These are phyloP conservation scores for Mormoops blainvillei DNA, from an alignment of 2,113 vertebrate genomes.

Conservation along the genomic window DNA sequence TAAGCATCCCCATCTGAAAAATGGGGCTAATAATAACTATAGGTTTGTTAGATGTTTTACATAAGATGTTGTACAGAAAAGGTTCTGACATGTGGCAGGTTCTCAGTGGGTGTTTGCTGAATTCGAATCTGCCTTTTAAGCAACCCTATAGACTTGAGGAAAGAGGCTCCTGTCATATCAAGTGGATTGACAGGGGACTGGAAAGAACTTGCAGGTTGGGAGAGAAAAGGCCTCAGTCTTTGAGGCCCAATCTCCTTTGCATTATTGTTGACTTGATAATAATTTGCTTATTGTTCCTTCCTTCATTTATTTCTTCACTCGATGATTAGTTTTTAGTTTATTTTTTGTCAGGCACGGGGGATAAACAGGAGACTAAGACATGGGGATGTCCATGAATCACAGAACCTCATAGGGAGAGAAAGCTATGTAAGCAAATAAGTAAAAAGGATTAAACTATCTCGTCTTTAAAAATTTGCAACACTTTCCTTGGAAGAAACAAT, in stretches of 20 bases:
- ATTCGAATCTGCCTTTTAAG: constrained; percentile 6
- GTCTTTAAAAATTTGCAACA: background rate
- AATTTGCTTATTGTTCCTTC: background rate
- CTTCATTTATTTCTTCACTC: background rate
- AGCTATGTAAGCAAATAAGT: background rate
- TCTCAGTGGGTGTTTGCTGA: background rate
- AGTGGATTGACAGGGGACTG: background rate
- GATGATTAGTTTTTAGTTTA: background rate
- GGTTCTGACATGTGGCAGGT: background rate
- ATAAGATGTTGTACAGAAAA: background rate
- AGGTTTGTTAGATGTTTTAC: background rate
- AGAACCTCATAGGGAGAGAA: background rate
- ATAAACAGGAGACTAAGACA: background rate
- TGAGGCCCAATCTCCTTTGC: background rate
- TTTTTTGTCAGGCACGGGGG: background rate
- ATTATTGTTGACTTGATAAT: background rate
- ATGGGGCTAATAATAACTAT: background rate
- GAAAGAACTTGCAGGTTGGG: background rate
- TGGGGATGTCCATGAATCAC: background rate
- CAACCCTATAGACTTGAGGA: background rate
- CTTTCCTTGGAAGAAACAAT: constrained; percentile 3
- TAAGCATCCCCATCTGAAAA: background rate
- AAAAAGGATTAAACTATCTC: background rate
- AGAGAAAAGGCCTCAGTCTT: background rate
- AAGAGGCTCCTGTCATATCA: background rate